Conservation (phyloP, 2,888 invertebrate species). For the Apodemia duryi region DNA sequence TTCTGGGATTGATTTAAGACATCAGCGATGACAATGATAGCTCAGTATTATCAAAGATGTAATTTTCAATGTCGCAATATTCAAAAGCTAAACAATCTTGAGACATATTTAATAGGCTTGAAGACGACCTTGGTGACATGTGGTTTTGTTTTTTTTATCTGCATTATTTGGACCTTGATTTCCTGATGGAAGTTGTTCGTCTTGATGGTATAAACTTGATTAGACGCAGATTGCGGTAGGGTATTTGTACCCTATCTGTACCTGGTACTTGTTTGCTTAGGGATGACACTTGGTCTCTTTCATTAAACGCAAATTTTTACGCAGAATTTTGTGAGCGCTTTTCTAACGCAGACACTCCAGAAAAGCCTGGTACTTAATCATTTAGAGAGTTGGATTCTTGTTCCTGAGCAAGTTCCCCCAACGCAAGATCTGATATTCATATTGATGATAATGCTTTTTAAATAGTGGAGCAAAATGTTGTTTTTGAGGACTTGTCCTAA, state of each 20-base stretch:
- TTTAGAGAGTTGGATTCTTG: constrained; percentile 22
- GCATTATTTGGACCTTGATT: constrained; percentile 23
- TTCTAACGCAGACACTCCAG: constrained; percentile 21
- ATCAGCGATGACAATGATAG: constrained; percentile 28
- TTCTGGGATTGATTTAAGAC: constrained; percentile 25
- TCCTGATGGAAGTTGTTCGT: constrained; percentile 20
- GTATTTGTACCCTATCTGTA: neutral
- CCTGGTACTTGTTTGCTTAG: constrained; percentile 22
- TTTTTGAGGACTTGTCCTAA: constrained; percentile 15
- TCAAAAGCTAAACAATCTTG: constrained; percentile 25
- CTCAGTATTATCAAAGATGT: constrained; percentile 27
- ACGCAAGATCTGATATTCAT: constrained; percentile 28
- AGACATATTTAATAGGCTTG: constrained; percentile 23
- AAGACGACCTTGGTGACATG: neutral
- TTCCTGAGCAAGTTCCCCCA: constrained; percentile 25
- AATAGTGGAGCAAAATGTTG: constrained; percentile 24
- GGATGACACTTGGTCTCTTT: constrained; percentile 20
- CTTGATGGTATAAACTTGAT: constrained; percentile 17
- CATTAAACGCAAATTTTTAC: constrained; percentile 19
- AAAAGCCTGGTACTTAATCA: constrained; percentile 18
- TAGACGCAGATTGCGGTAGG: constrained; percentile 22
- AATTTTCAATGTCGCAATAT: constrained; percentile 26
- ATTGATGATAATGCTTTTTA: neutral
- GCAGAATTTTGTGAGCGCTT: constrained; percentile 22
- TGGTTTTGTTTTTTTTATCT: neutral